Conservation (phyloP, 2,888 invertebrate species). For the Polydesmus complanatus region DNA sequence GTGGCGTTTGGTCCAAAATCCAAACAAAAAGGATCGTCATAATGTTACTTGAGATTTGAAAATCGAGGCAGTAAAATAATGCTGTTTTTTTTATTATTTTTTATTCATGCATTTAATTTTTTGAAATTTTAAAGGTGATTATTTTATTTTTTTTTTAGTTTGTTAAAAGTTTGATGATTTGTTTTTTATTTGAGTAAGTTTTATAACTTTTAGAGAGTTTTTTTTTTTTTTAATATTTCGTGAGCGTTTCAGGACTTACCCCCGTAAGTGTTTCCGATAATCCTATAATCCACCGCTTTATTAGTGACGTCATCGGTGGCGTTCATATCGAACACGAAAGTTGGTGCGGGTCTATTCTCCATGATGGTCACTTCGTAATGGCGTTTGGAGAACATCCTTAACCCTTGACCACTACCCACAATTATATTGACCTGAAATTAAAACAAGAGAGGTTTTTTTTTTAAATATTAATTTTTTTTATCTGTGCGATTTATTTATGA, state of each 20-base stretch:
- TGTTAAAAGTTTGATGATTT: neutral
- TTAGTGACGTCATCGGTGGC: conserved; percentile 44
- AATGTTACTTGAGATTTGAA: too few species aligned
- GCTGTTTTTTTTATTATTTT: too few species aligned
- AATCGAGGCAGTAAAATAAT: too few species aligned
- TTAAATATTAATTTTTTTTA: neutral
- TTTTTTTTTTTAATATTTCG: too few species aligned
- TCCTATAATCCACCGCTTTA: conserved; percentile 24
- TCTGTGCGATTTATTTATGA: neutral
- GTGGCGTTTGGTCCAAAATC: too few species aligned
- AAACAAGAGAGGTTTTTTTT: neutral
- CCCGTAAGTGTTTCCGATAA: conserved; percentile 24
- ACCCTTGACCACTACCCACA: conserved; percentile 26
- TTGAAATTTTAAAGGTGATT: too few species aligned
- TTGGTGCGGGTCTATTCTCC: conserved; percentile 63
- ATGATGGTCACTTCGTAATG: conserved; percentile 70
- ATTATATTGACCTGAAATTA: conserved; percentile 23
- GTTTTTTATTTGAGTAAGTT: too few species aligned
- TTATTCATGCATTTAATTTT: too few species aligned
- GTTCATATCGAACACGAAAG: conserved; percentile 59
- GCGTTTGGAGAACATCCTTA: conserved; percentile 24
- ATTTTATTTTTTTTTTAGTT: too few species aligned
- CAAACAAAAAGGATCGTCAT: too few species aligned
- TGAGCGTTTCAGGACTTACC: too few species aligned
- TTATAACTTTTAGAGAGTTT: too few species aligned